phyloP scores from a whole-genome alignment of 2,888 invertebrate species.

The Phragmatobia fuliginosa region DNA sequence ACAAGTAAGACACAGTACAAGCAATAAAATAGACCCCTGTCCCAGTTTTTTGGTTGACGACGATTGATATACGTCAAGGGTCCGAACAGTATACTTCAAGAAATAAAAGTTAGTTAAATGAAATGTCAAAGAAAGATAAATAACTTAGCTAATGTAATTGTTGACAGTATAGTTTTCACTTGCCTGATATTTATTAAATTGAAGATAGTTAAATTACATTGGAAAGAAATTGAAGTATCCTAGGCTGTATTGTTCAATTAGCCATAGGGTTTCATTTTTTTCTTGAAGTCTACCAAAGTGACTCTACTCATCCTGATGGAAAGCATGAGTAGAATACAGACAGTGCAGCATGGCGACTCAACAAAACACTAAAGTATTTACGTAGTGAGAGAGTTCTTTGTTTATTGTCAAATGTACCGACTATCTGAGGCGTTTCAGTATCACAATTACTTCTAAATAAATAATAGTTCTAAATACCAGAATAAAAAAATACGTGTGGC shows the following conservation, averaged over 20 bases:
- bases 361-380: constrained; percentile 29
- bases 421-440: constrained; percentile 24
- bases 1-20: constrained; percentile 32
- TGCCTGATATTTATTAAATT: constrained; percentile 9
- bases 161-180: not conserved
- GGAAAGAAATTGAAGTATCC: constrained; percentile 2
- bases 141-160: not conserved
- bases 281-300: too few relatives aligned
- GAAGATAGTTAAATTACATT: constrained; percentile 1
- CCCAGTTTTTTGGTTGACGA: constrained; percentile 28
- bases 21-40: constrained; percentile 44
- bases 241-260: constrained; percentile 17
- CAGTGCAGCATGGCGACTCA: too few relatives aligned
- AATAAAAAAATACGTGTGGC: not conserved
- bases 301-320: too few relatives aligned
- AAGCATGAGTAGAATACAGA: too few relatives aligned
- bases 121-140: constrained; percentile 3
- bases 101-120: constrained; percentile 15
- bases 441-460: not conserved
- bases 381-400: constrained; percentile 28
- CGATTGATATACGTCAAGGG: constrained; percentile 32
- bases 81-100: constrained; percentile 21
- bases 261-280: constrained; percentile 8
- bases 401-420: constrained; percentile 30
- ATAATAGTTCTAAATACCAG: not conserved